Conservation (phyloP, 2,113 vertebrate genomes). For the Salvator merianae region DNA sequence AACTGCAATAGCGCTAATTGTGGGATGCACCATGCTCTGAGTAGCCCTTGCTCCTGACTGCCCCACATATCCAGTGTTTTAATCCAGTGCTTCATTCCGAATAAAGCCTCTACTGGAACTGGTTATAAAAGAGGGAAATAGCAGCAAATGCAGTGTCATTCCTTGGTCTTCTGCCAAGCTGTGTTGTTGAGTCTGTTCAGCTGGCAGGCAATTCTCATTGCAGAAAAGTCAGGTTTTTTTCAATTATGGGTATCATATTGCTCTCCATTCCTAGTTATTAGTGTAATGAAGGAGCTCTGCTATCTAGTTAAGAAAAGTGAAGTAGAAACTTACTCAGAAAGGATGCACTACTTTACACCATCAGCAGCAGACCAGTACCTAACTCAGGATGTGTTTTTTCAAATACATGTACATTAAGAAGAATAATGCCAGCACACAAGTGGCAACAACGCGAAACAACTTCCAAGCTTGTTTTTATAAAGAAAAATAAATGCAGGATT, state of each 20-base stretch:
- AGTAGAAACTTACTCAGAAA: not conserved
- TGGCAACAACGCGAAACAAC: too few relatives aligned
- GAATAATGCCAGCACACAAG: too few relatives aligned
- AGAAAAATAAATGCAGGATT: too few relatives aligned
- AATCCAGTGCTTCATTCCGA: constrained; percentile 22
- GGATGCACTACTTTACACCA: not conserved
- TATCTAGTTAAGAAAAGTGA: not conserved
- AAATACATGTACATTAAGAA: too few relatives aligned
- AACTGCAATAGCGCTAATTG: not conserved
- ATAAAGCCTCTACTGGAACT: not conserved
- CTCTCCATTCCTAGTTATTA: constrained; percentile 7
- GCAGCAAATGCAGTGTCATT: constrained; percentile 22
- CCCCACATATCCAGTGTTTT: not conserved
- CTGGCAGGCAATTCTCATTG: constrained; percentile 7
- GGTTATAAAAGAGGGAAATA: constrained; percentile 1
- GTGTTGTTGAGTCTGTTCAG: constrained; percentile 3
- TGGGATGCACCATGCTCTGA: not conserved
- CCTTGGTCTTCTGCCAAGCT: not conserved
- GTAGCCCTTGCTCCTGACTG: not conserved
- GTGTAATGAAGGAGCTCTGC: not conserved
- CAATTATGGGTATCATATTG: not conserved
- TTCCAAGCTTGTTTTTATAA: too few relatives aligned
- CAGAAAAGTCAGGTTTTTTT: not conserved
- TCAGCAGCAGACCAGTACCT: not conserved
- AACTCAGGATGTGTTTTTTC: too few relatives aligned